Evolutionary conservation across 2,113 vertebrate species (phyloP).

Genomic region (Oreocharis arfaki): DNA sequence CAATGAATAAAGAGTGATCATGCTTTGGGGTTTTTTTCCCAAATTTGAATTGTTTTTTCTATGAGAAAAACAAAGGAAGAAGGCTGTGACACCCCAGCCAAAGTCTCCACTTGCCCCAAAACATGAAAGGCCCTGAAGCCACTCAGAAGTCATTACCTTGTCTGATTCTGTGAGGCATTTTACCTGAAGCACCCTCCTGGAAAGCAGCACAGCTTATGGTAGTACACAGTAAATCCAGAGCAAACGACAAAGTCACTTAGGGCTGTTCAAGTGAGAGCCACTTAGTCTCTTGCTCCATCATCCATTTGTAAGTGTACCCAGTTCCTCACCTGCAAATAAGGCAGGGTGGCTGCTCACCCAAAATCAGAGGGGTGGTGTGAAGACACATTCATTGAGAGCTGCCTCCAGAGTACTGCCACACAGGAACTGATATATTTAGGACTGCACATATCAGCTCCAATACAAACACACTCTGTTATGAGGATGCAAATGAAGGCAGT

Average conservation of each 20-base stretch:
- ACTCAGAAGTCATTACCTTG: neutral
- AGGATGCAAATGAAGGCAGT: neutral
- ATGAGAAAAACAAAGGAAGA: neutral
- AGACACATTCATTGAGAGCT: neutral
- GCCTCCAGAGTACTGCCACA: neutral
- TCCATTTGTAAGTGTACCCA: neutral
- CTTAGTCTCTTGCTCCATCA: neutral
- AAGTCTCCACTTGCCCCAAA: neutral
- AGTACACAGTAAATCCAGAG: neutral
- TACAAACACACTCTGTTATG: neutral
- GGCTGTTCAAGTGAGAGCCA: neutral
- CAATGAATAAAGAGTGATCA: neutral
- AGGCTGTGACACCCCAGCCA: neutral
- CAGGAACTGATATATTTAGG: neutral
- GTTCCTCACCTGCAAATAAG: neutral
- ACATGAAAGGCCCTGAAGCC: neutral
- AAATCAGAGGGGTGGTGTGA: neutral
- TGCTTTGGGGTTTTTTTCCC: neutral
- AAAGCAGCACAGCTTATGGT: accelerated
- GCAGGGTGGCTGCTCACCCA: neutral
- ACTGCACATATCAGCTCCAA: neutral
- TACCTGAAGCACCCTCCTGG: neutral
- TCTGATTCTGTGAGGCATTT: neutral
- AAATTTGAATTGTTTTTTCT: neutral
- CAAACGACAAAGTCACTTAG: neutral